These are phyloP conservation scores for Steinernema feltiae DNA, from an alignment of 1,140 invertebrate genomes.

Conservation along the genomic window DNA sequence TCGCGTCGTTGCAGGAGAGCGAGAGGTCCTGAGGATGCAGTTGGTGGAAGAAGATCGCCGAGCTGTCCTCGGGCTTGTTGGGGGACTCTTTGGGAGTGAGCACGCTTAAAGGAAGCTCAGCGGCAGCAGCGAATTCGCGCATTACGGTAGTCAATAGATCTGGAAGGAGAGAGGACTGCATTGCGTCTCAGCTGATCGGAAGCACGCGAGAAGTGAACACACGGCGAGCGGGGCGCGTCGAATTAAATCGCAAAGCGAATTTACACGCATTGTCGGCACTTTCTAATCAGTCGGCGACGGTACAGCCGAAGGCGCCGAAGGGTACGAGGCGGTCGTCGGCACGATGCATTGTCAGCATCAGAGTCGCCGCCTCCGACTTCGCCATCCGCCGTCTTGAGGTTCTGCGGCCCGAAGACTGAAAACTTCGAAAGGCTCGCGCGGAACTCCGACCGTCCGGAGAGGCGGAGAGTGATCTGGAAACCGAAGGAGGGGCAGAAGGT, in stretches of 20 bases:
- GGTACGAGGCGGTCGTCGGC: not conserved
- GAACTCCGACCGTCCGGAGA: not conserved
- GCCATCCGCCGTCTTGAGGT: not conserved
- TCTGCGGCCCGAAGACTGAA: not conserved
- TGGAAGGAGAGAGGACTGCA: not conserved
- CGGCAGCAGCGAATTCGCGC: not conserved
- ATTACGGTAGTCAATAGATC: conserved; percentile 5
- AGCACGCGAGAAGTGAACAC: not conserved
- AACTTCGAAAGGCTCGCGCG: not conserved
- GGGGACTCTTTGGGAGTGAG: not conserved
- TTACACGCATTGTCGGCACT: not conserved
- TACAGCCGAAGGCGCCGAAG: not conserved
- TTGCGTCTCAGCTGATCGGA: not conserved
- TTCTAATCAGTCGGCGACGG: not conserved
- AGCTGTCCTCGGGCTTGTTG: conserved; percentile 4
- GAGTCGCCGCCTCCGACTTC: not conserved
- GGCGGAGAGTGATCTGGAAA: not conserved
- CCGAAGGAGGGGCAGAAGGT: not conserved
- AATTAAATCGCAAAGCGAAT: not conserved
- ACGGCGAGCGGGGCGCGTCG: not conserved
- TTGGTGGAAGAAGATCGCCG: not conserved
- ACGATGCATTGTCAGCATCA: not conserved
- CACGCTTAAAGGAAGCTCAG: not conserved
- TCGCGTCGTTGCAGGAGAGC: not conserved
- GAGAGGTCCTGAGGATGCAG: not conserved